Evolutionary conservation across 2,113 vertebrate species (phyloP), one percentile per base, ranked within the genome.

Genomic region (Crotalus tigris): DNA sequence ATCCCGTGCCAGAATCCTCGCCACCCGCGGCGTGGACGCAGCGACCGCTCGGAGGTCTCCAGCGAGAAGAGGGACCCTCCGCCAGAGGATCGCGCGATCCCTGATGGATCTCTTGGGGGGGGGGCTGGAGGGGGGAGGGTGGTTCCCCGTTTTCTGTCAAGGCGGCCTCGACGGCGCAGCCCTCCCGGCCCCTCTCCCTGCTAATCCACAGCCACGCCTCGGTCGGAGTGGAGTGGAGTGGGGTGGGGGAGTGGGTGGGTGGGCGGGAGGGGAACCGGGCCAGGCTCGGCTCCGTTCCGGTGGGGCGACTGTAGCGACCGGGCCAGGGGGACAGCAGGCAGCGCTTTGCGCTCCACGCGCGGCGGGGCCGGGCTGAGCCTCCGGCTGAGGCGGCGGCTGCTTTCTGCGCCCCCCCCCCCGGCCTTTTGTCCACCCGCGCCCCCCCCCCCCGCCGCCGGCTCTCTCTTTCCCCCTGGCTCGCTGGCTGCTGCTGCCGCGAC

Each of bases 231-330:
- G 9, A 9, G 1, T 3, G 3, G 44, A 7, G 10, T 39, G 39
- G 24, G 64, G 7, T 44, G 44, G 44, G 3, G 2, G 95, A 94
- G 94, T 97, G 97, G 95, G 97, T 97, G 39, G 39, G 39, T 2
- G 39, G 39, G 39, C 2, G 39, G 39, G 39, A 39, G 39, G 39
- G 39, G 39, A 39, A 39, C 39, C 39, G 39, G 39, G 39, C 39
- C 39, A 39, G 39, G 39, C 39, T 39, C 39, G 39, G 39, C 39
- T 39, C 39, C 39, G 39, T 39, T 39, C 39, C 39, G 39, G 39
- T 39, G 39, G 39, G 39, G 39, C 39, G 39, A 39, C 39, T 39
- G 2, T 39, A 39, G 39, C 39, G 39, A 39, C 39, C 39, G 39
- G 39, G 39, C 39, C 39, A 39, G 39, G 39, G 39, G 39, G 2